Evolutionary conservation across 2,113 vertebrate genomes (phyloP), one percentile per base, ranked within the genome.

Genomic region (Noturus placidus): DNA sequence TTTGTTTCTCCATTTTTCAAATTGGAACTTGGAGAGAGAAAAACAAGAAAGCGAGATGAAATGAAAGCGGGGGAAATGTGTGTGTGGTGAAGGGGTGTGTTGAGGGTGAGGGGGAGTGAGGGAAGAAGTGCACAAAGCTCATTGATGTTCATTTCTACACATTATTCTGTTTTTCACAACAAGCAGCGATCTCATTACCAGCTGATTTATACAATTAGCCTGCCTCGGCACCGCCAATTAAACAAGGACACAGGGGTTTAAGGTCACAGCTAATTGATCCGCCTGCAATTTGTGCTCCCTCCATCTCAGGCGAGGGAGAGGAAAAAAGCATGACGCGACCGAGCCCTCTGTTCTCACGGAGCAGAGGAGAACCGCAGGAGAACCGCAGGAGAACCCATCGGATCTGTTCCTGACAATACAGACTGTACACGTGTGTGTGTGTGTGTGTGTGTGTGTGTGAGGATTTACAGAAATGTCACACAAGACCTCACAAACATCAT

Each of bases 181-280:
- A 96, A 95, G 92, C 93, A 92, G 94, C 93, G 94, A 96, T 96
- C 94, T 97, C 95, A 96, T 97, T 97, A 97, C 94, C 92, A 95
- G 93, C 87, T 95, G 94, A 97, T 96, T 96, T 96, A 96, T 93
- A 95, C 95, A 96, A 97, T 95, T 97, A 95, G 91, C 93, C 92
- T 90, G 92, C 93, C 95, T 96, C 93, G 91, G 92, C 94, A 93
- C 92, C 94, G 96, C 95, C 95, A 96, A 97, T 96, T 96, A 96
- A 96, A 96, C 94, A 95, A 95, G 94, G 94, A 95, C 95, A 96
- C 94, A 95, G 94, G 93, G 96, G 96, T 95, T 94, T 96, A 95
- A 96, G 95, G 95, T 96, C 95, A 95, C 82, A 93, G 91, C 95
- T 96, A 96, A 96, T 96, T 96, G 96, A 96, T 95, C 95, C 91